Conservation (phyloP, 2,888 invertebrate genomes). For the Clusia tigrina region DNA sequence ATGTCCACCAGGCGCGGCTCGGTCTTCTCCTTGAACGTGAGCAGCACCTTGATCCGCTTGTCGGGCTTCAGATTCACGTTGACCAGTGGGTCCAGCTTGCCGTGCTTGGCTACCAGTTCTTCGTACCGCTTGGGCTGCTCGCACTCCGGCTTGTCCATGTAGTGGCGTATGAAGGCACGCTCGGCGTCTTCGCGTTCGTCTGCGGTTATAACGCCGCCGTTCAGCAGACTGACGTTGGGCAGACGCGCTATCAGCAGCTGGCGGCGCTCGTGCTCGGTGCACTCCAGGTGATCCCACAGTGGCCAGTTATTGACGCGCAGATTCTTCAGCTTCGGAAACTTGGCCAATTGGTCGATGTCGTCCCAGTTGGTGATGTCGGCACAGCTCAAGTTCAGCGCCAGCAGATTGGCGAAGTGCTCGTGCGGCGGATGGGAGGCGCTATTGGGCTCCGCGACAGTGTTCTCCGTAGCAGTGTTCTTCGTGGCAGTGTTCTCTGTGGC, state of each 20-base stretch:
- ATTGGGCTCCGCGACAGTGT: slow-evolving; percentile 67
- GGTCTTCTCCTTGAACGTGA: slow-evolving; percentile 79
- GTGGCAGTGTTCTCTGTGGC: slow-evolving; percentile 67
- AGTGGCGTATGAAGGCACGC: slow-evolving; percentile 90
- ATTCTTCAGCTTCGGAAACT: slow-evolving; percentile 83
- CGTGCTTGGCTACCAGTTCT: slow-evolving; percentile 84
- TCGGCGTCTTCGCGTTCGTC: slow-evolving; percentile 93
- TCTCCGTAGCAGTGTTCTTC: slow-evolving; percentile 65
- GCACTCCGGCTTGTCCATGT: slow-evolving; percentile 86
- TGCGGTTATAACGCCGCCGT: slow-evolving; percentile 83
- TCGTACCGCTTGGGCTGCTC: slow-evolving; percentile 79
- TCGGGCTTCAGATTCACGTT: slow-evolving; percentile 87
- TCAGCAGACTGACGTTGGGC: slow-evolving; percentile 84
- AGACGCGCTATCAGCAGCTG: slow-evolving; percentile 87
- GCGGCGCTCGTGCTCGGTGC: slow-evolving; percentile 87
- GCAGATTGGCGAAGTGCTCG: slow-evolving; percentile 65
- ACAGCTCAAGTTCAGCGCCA: slow-evolving; percentile 85
- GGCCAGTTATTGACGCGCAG: slow-evolving; percentile 79
- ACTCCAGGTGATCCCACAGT: slow-evolving; percentile 79
- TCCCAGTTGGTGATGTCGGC: slow-evolving; percentile 86
- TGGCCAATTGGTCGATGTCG: slow-evolving; percentile 85
- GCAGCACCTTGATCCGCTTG: slow-evolving; percentile 84
- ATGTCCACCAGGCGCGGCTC: slow-evolving; percentile 80
- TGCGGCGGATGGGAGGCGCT: no score
- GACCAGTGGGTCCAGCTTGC: slow-evolving; percentile 88